These are phyloP conservation scores for Odontophorus gujanensis DNA, from an alignment of 2,113 vertebrate genomes.

Conservation along the genomic window DNA sequence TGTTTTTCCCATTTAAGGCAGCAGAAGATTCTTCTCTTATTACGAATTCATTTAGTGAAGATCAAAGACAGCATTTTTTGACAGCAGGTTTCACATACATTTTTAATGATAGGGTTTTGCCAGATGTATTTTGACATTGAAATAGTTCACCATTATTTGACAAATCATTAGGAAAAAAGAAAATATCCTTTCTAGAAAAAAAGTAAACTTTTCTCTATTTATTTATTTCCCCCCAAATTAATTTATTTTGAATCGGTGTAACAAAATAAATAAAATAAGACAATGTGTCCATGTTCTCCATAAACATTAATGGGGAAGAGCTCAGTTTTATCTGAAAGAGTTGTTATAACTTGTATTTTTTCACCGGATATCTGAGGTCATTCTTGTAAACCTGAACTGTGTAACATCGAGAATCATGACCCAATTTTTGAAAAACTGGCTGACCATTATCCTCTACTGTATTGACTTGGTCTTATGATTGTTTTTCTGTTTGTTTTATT, in stretches of 20 bases:
- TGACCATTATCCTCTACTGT: not conserved
- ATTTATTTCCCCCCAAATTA: not conserved
- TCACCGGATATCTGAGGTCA: not conserved
- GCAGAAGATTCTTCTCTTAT: not conserved
- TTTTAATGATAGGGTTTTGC: not conserved
- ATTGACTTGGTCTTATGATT: not conserved
- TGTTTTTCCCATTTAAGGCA: not conserved
- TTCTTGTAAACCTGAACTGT: not conserved
- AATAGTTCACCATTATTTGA: not conserved
- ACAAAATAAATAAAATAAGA: not conserved
- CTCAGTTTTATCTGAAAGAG: not conserved
- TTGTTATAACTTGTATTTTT: not conserved
- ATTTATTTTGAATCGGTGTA: not conserved
- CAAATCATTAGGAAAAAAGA: not conserved
- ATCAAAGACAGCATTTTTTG: not conserved
- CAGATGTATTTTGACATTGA: not conserved
- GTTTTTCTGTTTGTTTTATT: not conserved
- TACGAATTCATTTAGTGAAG: not conserved
- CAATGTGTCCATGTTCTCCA: not conserved
- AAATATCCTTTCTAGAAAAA: not conserved
- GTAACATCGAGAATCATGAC: not conserved
- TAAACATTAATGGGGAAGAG: not conserved
- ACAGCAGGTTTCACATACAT: not conserved
- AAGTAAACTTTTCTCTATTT: not conserved
- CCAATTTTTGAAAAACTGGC: not conserved